phyloP scores from a whole-genome alignment of 1,140 invertebrate species.

The Drosophila subpulchrella region DNA sequence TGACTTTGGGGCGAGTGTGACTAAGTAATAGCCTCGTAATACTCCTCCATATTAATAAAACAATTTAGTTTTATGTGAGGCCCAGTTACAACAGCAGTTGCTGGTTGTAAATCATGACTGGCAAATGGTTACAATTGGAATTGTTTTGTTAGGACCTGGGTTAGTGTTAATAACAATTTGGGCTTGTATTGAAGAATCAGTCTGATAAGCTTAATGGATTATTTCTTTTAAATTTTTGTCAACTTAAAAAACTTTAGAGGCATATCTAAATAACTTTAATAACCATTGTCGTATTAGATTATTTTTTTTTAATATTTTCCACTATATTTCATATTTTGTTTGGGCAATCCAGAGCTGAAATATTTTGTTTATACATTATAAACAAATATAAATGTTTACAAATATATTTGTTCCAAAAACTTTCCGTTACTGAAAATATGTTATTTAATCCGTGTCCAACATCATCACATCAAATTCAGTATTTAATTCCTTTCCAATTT shows the following conservation, averaged over 20 bases:
- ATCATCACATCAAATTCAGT: not conserved
- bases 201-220: not conserved
- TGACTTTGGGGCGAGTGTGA: slow-evolving; percentile 51
- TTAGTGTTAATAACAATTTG: slow-evolving; percentile 5
- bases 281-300: too few relatives aligned
- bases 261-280: too few relatives aligned
- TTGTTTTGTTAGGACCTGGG: not conserved
- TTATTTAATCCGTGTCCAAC: not conserved
- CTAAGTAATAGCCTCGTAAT: slow-evolving; percentile 74
- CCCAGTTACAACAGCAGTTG: slow-evolving; percentile 41
- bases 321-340: too few relatives aligned
- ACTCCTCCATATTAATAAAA: slow-evolving; percentile 68
- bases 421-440: not conserved
- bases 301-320: too few relatives aligned
- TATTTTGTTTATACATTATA: too few relatives aligned
- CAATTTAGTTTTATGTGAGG: slow-evolving; percentile 62
- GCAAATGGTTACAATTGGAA: slow-evolving; percentile 14
- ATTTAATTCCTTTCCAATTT: slow-evolving; percentile 8
- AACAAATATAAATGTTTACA: too few relatives aligned
- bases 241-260: too few relatives aligned
- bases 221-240: not conserved
- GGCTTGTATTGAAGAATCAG: not conserved
- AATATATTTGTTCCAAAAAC: too few relatives aligned
- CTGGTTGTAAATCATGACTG: slow-evolving; percentile 54
- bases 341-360: too few relatives aligned